phyloP scores from a whole-genome alignment of 30 jellyfish, hydroid and myxozoan genomes.

The Aurelia coerulea region DNA sequence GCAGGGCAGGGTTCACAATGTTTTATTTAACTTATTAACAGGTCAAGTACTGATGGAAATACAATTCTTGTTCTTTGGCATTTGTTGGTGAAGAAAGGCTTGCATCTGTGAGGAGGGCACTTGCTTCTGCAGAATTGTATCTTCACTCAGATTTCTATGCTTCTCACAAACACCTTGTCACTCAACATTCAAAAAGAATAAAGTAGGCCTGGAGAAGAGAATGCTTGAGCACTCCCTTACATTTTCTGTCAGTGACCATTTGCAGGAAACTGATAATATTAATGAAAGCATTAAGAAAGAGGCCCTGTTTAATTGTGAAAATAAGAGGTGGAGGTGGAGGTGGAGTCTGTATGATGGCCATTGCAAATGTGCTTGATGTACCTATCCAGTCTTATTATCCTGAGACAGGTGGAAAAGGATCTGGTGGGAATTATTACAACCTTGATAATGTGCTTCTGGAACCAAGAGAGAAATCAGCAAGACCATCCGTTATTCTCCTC shows the following conservation, averaged over 20 bases:
- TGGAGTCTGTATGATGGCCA: background rate
- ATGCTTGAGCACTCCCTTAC: background rate
- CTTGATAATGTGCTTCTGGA: background rate
- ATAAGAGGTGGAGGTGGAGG: background rate
- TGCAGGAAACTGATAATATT: background rate
- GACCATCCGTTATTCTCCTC: background rate
- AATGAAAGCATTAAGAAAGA: background rate
- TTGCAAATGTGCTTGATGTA: background rate
- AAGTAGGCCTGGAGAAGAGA: background rate
- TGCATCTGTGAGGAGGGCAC: slow-evolving; percentile 4
- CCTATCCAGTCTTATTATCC: background rate
- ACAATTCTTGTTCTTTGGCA: slow-evolving; percentile 37
- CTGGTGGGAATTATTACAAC: background rate
- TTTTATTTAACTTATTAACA: background rate
- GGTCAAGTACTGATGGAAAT: slow-evolving; percentile 45
- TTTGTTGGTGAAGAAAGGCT: slow-evolving; percentile 11
- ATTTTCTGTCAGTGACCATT: background rate
- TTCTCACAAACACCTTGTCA: background rate
- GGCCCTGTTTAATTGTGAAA: background rate
- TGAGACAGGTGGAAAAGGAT: background rate
- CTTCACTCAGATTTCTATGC: slow-evolving; percentile 27
- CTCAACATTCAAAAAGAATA: background rate
- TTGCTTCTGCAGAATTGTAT: slow-evolving; percentile 27
- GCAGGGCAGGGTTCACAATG: background rate
- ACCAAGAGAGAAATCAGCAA: background rate